Percentiles rank a stretch among this genome's conserved stretches.
Conservation (phyloP, 2,888 invertebrate species). For the Celastrina argiolus region DNA sequence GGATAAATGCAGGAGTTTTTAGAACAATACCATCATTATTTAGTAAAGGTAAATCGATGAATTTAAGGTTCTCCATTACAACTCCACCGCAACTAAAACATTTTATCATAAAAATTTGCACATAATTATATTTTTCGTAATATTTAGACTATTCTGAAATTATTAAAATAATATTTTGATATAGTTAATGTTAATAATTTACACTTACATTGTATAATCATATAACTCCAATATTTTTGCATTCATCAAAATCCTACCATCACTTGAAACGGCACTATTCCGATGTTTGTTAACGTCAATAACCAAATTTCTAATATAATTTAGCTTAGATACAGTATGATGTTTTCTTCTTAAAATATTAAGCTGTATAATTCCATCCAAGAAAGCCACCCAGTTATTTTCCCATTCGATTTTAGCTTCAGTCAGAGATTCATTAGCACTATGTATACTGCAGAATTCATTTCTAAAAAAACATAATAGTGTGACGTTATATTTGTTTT, state of each 20-base stretch:
- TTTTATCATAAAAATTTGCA: neutral
- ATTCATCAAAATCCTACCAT: too few relatives aligned
- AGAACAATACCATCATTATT: neutral
- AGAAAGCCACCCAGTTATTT: slow-evolving; percentile 87
- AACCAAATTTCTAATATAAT: slow-evolving; percentile 45
- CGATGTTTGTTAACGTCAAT: slow-evolving; percentile 38
- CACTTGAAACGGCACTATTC: too few relatives aligned
- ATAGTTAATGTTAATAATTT: too few relatives aligned
- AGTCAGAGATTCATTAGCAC: slow-evolving; percentile 40
- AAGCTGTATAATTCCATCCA: slow-evolving; percentile 90
- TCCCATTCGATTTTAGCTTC: slow-evolving; percentile 77
- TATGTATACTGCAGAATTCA: slow-evolving; percentile 45
- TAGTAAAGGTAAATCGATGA: neutral
- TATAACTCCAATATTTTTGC: too few relatives aligned
- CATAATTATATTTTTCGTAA: neutral
- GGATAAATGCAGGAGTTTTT: neutral
- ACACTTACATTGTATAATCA: too few relatives aligned
- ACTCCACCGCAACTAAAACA: neutral
- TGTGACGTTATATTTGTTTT: too few relatives aligned
- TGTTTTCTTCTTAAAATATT: slow-evolving; percentile 80
- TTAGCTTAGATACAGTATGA: too few relatives aligned
- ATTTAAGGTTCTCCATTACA: neutral
- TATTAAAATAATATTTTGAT: too few relatives aligned
- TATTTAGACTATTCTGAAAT: too few relatives aligned
- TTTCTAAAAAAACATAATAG: slow-evolving; percentile 38